Evolutionary conservation across 92 coral and sea anemone genomes (phyloP).

Genomic region (Pocillopora grandis): DNA sequence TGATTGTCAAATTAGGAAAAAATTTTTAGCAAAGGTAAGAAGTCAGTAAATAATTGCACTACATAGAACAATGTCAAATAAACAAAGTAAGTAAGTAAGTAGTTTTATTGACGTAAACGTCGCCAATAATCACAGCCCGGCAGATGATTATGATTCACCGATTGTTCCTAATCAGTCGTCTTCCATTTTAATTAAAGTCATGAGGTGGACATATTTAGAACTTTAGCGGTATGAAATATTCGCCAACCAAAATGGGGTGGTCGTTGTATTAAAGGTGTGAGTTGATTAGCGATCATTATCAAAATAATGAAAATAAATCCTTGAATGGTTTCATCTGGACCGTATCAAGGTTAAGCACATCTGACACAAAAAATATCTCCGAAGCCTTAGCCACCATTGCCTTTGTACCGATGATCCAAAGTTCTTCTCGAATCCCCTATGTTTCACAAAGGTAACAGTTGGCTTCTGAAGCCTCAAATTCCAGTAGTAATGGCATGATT

Average conservation of each 20-base stretch:
- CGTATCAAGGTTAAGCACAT: neutral
- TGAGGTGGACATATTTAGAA: neutral
- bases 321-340: neutral
- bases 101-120: neutral
- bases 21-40: neutral
- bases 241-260: neutral
- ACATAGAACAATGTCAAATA: neutral
- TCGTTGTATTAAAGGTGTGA: neutral
- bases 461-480: no score
- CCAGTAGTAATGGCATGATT: no score
- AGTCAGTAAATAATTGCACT: neutral
- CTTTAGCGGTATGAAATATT: constrained; percentile 2
- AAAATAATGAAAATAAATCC: neutral
- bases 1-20: neutral
- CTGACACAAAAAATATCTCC: no score
- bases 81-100: neutral
- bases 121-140: neutral
- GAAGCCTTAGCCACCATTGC: no score
- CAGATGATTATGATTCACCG: neutral
- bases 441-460: no score
- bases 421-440: no score
- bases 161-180: neutral
- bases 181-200: neutral
- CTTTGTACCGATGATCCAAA: no score
- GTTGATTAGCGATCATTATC: neutral